These are phyloP conservation scores for Octonoba sinensis DNA, from an alignment of 2,888 invertebrate species.

Conservation along the genomic window DNA sequence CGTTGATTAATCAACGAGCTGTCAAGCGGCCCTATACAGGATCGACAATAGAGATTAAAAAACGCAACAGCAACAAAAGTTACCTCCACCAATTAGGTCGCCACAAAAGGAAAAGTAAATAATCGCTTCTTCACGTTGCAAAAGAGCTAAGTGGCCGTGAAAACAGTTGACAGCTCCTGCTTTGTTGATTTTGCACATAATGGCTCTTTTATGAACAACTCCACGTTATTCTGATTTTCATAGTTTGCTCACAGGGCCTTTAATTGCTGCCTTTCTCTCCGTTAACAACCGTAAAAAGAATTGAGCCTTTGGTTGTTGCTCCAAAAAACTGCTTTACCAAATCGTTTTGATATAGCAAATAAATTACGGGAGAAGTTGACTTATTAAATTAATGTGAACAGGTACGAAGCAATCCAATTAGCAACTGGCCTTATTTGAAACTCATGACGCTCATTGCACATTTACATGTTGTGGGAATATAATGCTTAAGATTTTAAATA, in stretches of 20 bases:
- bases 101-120: slow-evolving; percentile 55
- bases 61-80: slow-evolving; percentile 32
- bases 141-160: slow-evolving; percentile 57
- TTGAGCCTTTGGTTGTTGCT: neutral
- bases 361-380: too few relatives aligned
- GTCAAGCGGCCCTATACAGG: slow-evolving; percentile 19
- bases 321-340: slow-evolving; percentile 1
- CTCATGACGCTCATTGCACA: too few relatives aligned
- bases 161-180: slow-evolving; percentile 48
- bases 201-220: slow-evolving; percentile 51
- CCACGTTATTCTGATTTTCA: slow-evolving; percentile 18
- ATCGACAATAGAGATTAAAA: slow-evolving; percentile 28
- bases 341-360: too few relatives aligned
- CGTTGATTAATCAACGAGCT: slow-evolving; percentile 49
- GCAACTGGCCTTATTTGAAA: too few relatives aligned
- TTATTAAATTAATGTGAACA: too few relatives aligned
- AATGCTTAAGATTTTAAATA: too few relatives aligned
- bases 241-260: neutral
- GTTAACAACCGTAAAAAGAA: neutral
- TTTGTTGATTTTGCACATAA: slow-evolving; percentile 24
- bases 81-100: slow-evolving; percentile 48
- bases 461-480: too few relatives aligned
- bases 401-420: too few relatives aligned
- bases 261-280: slow-evolving; percentile 22
- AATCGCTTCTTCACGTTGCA: slow-evolving; percentile 47